Evolutionary conservation across 64 coral and sea anemone genomes (phyloP).

Genomic region (Actinia tenebrosa): DNA sequence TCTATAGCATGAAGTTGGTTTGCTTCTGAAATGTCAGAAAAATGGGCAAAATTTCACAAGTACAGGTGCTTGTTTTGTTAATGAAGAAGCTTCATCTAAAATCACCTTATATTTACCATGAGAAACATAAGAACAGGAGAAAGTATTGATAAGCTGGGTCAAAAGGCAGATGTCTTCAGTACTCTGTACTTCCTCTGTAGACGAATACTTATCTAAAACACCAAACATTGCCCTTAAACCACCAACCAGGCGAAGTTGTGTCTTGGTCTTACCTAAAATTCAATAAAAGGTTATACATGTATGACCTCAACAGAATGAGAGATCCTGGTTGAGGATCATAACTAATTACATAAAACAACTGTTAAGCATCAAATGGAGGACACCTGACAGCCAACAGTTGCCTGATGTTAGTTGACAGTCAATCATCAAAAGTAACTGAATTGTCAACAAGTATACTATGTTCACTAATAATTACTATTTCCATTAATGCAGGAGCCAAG

Average conservation of each 20-base stretch:
- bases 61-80: neutral
- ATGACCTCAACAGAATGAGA: neutral
- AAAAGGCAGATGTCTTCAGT: neutral
- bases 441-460: neutral
- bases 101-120: neutral
- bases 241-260: neutral
- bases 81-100: too few species aligned
- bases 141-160: neutral
- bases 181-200: neutral
- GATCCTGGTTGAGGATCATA: too few species aligned
- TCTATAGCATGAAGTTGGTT: slow-evolving; percentile 4
- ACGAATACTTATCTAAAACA: neutral
- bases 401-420: too few species aligned
- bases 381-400: too few species aligned
- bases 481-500: slow-evolving; percentile 2
- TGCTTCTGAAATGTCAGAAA: neutral
- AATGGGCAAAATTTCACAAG: neutral
- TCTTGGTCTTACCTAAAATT: neutral
- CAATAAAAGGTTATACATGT: neutral
- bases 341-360: too few species aligned
- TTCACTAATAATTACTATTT: neutral
- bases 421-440: too few species aligned
- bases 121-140: neutral
- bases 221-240: neutral
- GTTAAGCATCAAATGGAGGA: too few species aligned